Conservation (phyloP, 1,140 invertebrate genomes). For the Eumaeus atala region DNA sequence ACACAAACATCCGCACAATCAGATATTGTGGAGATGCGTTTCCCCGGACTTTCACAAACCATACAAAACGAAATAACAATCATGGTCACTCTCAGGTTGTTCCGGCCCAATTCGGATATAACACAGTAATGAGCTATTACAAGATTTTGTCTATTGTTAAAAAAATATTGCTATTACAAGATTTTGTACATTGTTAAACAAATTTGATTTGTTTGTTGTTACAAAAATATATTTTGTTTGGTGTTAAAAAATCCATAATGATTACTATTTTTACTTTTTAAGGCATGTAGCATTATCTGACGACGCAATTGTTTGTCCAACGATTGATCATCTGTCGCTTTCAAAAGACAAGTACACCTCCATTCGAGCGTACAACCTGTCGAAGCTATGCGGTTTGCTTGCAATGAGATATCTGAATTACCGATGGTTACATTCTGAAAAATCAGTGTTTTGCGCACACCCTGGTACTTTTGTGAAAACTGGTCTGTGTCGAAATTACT, state of each 20-base stretch:
- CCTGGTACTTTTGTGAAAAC: constrained; percentile 94
- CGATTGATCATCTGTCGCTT: constrained; percentile 75
- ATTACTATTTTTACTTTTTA: constrained; percentile 55
- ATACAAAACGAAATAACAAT: no score
- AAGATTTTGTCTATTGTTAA: no score
- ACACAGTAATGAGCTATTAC: no score
- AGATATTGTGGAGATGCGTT: no score
- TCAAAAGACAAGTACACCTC: constrained; percentile 80
- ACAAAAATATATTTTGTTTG: no score
- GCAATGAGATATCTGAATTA: constrained; percentile 80
- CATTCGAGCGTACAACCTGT: constrained; percentile 91
- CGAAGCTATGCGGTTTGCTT: constrained; percentile 92
- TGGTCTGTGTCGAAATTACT: constrained; percentile 86
- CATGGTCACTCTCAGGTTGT: no score
- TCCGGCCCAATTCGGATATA: no score
- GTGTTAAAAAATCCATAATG: no score
- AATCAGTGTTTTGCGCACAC: constrained; percentile 87
- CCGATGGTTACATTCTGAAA: constrained; percentile 80
- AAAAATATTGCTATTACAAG: no score
- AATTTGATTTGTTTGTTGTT: no score
- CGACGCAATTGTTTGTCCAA: constrained; percentile 53
- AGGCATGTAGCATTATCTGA: constrained; percentile 79
- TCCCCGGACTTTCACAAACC: constrained; percentile 21
- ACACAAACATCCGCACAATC: no score
- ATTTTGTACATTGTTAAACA: no score